Base-by-base conservation (phyloP, 2,113 vertebrate genomes). In the Anolis carolinensis region DNA sequence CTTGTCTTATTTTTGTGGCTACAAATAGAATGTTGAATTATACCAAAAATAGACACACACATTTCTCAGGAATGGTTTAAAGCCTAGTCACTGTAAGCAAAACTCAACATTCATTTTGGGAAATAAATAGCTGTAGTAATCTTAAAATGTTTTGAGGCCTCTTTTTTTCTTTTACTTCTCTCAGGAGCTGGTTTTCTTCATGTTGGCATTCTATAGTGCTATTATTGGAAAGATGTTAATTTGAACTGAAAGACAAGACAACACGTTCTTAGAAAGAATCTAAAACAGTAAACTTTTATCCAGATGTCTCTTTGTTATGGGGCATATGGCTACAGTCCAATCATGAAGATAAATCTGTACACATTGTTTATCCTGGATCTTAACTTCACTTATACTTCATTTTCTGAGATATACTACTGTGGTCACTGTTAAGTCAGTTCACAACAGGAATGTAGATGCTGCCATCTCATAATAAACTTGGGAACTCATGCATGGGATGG, bases 231-330 rank as follows among this genome's bases (percentile, higher is more conserved):
- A 65, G 65, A 55, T 73, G 81, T 81, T 86, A 86, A 86, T 65
- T 85, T 72, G 39, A 73, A 39, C n/a, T 74, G 55, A 73, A 44
- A 81, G 70, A 86, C 78, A 86, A 86, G 59, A 86, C 85, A 21
- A 68, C 78, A 81, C 65, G 85, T 86, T 81, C 85, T 74, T 86
- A 65, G 39, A 72, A 86, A 72, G 78, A 74, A 67, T 86, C 78
- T 86, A 74, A 77, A 86, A 73, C 85, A 81, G 55, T 81, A 86
- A 86, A 68, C 59, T 81, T 86, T 86, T 65, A 81, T 86, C 30
- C 85, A 86, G 85, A 86, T 81, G 78, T 81, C n/a, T 81, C 78
- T 81, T 80, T 30, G 14, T 86, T 81, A 65, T 48, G 63, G 68
- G 25, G 18, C 0, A 0, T 0, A 3, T 0, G 0, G 72, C 82